phyloP scores from a whole-genome alignment of 2,888 invertebrate species.

The Lysandra bellargus region DNA sequence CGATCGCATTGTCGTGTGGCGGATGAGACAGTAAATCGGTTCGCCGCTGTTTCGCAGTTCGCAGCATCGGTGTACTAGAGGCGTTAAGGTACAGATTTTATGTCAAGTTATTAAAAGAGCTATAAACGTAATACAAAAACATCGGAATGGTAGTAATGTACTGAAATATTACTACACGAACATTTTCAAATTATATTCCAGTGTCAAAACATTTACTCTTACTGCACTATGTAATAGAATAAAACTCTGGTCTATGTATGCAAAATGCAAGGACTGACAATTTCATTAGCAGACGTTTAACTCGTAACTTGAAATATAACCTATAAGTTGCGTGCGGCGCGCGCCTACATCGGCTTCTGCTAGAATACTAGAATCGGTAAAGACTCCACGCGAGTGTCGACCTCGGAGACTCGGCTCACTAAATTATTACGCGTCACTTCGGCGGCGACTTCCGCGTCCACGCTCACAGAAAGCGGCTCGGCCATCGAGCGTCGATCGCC shows the following conservation, averaged over 20 bases:
- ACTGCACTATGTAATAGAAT: background rate
- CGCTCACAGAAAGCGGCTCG: background rate
- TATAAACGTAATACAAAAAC: background rate
- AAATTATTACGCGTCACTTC: constrained; percentile 20
- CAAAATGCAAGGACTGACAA: constrained; percentile 13
- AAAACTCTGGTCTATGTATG: background rate
- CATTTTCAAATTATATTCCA: background rate
- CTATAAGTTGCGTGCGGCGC: constrained; percentile 23
- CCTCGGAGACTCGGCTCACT: constrained; percentile 24
- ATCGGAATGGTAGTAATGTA: background rate
- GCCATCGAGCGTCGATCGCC: background rate
- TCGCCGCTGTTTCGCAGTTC: too few relatives aligned
- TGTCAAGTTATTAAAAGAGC: constrained; percentile 21
- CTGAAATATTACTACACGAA: background rate
- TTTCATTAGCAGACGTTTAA: background rate
- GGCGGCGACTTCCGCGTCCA: background rate
- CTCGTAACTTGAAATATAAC: constrained; percentile 1
- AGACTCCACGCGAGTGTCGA: constrained; percentile 35
- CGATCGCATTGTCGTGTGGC: too few relatives aligned
- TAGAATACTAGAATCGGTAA: constrained; percentile 49
- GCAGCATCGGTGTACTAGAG: too few relatives aligned
- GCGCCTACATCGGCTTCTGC: constrained; percentile 36
- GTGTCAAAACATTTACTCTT: constrained; percentile 1
- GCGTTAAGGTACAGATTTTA: constrained; percentile 16
- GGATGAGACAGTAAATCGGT: too few relatives aligned